Conservation (phyloP, 1,140 invertebrate species). For the Oncopeltus fasciatus region DNA sequence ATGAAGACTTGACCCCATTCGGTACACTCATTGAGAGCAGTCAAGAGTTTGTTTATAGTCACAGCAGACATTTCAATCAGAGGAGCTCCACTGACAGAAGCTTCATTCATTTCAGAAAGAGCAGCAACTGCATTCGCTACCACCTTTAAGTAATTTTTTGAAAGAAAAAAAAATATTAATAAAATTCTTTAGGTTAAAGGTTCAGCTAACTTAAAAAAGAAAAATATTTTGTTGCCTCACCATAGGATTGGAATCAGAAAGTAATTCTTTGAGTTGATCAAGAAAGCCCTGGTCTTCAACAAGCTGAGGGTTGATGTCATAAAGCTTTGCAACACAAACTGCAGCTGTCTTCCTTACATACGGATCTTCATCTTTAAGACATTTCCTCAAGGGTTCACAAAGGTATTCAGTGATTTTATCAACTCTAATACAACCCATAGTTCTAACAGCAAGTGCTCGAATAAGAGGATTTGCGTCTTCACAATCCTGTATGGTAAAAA, state of each 20-base stretch:
- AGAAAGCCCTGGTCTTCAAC: conserved; percentile 98
- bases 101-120: conserved; percentile 95
- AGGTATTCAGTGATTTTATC: conserved; percentile 99
- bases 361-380: conserved; percentile 97
- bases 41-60: conserved; percentile 96
- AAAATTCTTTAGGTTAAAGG: too few relatives aligned
- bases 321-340: conserved; percentile 96
- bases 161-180: too few relatives aligned
- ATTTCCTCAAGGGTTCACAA: conserved; percentile 95
- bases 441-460: conserved; percentile 91
- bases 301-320: conserved; percentile 94
- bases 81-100: conserved; percentile 79
- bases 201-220: too few relatives aligned
- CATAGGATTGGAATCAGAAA: conserved; percentile 99
- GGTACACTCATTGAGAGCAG: conserved; percentile 96
- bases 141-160: conserved; percentile 40
- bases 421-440: conserved; percentile 99
- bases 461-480: conserved; percentile 99
- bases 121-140: conserved; percentile 99
- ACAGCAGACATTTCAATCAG: conserved; percentile 94
- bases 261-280: conserved; percentile 88
- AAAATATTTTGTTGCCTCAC: conserved; percentile 34
- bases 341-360: conserved; percentile 99
- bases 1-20: conserved; percentile 99
- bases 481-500: conserved; percentile 62